Evolutionary conservation across 1,140 invertebrate genomes (phyloP).

Genomic region (Papilio machaon): DNA sequence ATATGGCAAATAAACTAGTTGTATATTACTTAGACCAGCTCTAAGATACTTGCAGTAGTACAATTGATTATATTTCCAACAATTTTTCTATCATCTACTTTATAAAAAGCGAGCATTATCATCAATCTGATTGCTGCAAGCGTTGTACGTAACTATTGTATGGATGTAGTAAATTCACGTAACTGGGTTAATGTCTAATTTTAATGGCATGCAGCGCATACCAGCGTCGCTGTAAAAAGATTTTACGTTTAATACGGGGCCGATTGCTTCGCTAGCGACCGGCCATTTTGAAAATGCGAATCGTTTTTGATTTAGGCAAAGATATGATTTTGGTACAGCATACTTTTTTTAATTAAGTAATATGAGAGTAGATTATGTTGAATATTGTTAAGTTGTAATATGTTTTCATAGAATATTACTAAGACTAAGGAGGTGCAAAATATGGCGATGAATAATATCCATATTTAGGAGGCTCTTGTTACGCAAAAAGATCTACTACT

Average conservation of each 20-base stretch:
- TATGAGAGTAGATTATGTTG: too few relatives aligned
- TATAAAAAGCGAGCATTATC: neutral
- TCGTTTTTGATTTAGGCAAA: neutral
- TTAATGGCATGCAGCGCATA: conserved; percentile 32
- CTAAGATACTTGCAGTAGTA: neutral
- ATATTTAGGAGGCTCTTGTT: too few relatives aligned
- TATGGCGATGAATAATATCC: neutral
- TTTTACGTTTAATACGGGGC: conserved; percentile 33
- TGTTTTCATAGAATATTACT: neutral
- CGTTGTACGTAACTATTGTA: conserved; percentile 14
- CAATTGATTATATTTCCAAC: neutral
- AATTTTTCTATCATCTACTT: conserved; percentile 1
- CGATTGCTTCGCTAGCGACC: conserved; percentile 7
- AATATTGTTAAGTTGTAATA: too few relatives aligned
- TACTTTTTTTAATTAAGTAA: neutral
- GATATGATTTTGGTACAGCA: neutral
- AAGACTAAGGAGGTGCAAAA: neutral
- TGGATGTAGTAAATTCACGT: conserved; percentile 13
- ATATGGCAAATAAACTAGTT: too few relatives aligned
- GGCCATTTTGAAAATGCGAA: neutral
- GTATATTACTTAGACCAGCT: too few relatives aligned
- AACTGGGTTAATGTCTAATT: conserved; percentile 39
- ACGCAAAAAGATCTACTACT: too few relatives aligned
- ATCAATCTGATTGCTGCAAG: neutral
- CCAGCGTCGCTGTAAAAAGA: conserved; percentile 34